Evolutionary conservation across 2,888 invertebrate genomes (phyloP).

Genomic region (Rotaria macrura): DNA sequence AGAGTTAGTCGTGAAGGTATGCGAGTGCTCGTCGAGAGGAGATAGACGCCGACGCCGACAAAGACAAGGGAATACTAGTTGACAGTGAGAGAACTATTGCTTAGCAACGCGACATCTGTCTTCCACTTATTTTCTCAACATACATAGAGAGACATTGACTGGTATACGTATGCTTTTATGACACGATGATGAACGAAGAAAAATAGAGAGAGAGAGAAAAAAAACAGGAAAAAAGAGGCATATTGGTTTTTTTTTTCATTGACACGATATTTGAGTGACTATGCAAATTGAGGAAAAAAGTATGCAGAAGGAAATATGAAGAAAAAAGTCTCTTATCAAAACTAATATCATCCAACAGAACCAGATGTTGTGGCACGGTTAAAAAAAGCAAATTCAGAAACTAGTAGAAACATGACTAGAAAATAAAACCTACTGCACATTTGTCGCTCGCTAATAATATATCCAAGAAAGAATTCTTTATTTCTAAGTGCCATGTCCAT

Average conservation of each 20-base stretch:
- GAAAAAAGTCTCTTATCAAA: neutral
- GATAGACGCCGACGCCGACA: neutral
- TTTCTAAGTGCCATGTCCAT: too few species aligned
- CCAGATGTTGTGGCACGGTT: neutral
- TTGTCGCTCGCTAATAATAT: too few species aligned
- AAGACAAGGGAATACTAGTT: neutral
- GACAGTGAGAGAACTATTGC: neutral
- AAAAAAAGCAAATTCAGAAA: neutral
- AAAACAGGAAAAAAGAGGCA: neutral
- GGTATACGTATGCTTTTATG: neutral
- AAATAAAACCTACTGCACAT: neutral
- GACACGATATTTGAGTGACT: neutral
- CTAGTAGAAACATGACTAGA: neutral
- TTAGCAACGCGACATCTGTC: conserved; percentile 4
- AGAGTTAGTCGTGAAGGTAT: conserved; percentile 12
- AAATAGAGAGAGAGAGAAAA: neutral
- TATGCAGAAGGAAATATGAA: neutral
- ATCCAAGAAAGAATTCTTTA: too few species aligned
- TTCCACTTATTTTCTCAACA: neutral
- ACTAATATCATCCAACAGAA: neutral
- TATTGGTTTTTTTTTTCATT: neutral
- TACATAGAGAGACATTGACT: neutral
- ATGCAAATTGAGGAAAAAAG: neutral
- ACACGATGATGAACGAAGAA: neutral
- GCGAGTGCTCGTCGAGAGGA: neutral